phyloP scores from a whole-genome alignment of 1,140 invertebrate species.

The Papilio dardanus region DNA sequence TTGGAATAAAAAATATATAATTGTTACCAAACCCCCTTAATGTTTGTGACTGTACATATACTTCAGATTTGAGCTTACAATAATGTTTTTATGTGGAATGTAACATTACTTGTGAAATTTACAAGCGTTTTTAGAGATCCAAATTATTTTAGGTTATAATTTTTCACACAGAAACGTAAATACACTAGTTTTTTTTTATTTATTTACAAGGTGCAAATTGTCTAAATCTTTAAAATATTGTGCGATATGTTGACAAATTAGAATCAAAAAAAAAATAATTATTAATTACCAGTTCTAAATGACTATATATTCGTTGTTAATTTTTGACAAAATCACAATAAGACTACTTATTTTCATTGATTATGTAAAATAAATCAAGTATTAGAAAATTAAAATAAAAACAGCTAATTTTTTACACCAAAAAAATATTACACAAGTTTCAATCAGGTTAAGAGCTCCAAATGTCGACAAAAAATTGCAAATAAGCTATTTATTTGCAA shows the following conservation, averaged over 20 bases:
- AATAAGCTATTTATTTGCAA: not conserved
- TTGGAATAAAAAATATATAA: too few species aligned
- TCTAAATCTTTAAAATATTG: not conserved
- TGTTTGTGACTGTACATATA: slow-evolving; percentile 23
- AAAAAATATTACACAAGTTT: not conserved
- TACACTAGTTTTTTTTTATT: slow-evolving; percentile 6
- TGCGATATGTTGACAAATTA: not conserved
- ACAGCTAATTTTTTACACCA: not conserved
- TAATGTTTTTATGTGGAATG: slow-evolving; percentile 75
- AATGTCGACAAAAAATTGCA: not conserved
- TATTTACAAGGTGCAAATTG: not conserved
- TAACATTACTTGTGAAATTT: slow-evolving; percentile 76
- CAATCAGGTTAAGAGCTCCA: not conserved
- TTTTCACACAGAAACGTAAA: slow-evolving; percentile 12
- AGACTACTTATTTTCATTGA: too few species aligned
- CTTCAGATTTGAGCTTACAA: slow-evolving; percentile 59
- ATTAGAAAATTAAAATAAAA: not conserved
- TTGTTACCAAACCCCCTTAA: too few species aligned
- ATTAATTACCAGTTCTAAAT: not conserved
- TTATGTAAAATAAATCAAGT: too few species aligned
- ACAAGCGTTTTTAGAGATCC: slow-evolving; percentile 72
- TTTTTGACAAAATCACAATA: too few species aligned
- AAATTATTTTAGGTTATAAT: slow-evolving; percentile 40
- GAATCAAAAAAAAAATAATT: not conserved
- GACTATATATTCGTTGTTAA: slow-evolving; percentile 1